phyloP scores from a whole-genome alignment of 1,140 invertebrate species.

The Hycleus cichorii region DNA sequence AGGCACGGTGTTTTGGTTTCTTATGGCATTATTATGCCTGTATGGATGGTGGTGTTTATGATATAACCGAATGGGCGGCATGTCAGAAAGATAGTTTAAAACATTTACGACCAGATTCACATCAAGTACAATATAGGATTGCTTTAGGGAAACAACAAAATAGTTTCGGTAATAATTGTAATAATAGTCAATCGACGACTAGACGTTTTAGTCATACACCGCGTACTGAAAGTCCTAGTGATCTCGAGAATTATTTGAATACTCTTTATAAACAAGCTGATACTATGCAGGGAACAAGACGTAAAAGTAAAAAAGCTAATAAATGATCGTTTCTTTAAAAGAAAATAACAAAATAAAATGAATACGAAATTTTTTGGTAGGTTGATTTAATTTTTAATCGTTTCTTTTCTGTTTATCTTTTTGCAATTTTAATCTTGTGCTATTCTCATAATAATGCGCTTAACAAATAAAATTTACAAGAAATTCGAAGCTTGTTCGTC shows the following conservation, averaged over 20 bases:
- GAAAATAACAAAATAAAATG: no score
- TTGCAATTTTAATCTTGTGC: no score
- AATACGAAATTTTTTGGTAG: no score
- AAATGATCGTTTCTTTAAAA: no score
- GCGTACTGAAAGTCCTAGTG: conserved; percentile 28
- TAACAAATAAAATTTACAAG: not conserved
- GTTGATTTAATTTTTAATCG: no score
- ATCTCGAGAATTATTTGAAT: conserved; percentile 39
- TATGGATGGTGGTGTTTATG: conserved; percentile 89
- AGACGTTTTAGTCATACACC: not conserved
- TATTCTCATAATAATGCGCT: not conserved
- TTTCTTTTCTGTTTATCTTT: no score
- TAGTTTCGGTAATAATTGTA: conserved; percentile 22
- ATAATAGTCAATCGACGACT: not conserved
- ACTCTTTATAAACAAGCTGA: conserved; percentile 34
- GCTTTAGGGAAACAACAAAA: conserved; percentile 57
- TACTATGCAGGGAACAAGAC: conserved; percentile 15
- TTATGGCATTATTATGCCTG: conserved; percentile 93
- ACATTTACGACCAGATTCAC: conserved; percentile 76
- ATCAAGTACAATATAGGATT: conserved; percentile 87
- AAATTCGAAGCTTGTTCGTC: not conserved
- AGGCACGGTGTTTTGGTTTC: conserved; percentile 78
- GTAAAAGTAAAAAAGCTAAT: conserved; percentile 25
- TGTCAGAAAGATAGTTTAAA: conserved; percentile 80
- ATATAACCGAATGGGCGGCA: conserved; percentile 92